Conservation (phyloP, 2,797 vertebrate genomes). For the Premnoplex brunnescens region DNA sequence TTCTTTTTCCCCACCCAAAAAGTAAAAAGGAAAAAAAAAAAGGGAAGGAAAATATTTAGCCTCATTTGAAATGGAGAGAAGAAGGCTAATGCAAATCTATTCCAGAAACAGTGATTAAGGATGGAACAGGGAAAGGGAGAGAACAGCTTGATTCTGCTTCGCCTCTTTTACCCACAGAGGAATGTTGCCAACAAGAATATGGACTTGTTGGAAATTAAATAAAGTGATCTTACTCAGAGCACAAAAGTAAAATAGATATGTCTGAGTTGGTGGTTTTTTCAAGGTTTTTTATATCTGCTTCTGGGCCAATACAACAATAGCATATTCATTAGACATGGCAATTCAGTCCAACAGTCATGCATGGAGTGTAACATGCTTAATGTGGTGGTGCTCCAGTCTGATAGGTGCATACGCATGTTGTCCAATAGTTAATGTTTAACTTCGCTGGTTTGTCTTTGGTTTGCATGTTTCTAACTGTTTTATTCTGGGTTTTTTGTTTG, state of each 20-base stretch:
- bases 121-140: neutral
- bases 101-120: slow-evolving; percentile 11
- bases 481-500: too few species aligned
- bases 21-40: neutral
- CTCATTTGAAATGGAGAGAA: slow-evolving; percentile 7
- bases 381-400: neutral
- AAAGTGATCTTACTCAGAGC: neutral
- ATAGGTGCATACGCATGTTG: neutral
- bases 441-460: neutral
- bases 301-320: neutral
- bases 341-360: neutral
- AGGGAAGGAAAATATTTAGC: neutral
- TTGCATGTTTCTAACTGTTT: neutral
- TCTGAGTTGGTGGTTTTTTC: neutral
- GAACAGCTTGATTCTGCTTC: neutral
- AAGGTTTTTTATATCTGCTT: neutral
- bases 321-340: neutral
- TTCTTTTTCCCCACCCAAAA: neutral
- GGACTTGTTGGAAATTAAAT: neutral
- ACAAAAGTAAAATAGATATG: neutral
- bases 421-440: slow-evolving; percentile 6
- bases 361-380: neutral
- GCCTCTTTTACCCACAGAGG: neutral
- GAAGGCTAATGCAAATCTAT: neutral
- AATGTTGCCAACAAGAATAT: neutral